Percentiles rank a stretch among this genome's conserved stretches.
Conservation (phyloP, 2,888 invertebrate species). For the Pelosia muscerda region DNA sequence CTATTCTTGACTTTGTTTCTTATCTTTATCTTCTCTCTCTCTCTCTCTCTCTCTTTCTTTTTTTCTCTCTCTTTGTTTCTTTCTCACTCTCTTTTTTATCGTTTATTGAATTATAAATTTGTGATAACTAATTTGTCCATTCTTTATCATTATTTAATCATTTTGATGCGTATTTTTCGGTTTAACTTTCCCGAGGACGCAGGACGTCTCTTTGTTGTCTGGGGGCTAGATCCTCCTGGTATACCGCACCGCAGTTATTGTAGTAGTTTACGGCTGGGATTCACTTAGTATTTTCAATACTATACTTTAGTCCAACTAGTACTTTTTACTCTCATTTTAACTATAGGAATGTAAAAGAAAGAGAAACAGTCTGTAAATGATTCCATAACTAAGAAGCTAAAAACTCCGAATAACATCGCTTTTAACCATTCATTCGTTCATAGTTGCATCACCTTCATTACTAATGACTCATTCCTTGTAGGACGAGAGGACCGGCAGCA, state of each 20-base stretch:
- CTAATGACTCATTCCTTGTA: slow-evolving; percentile 57
- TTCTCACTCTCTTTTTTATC: no score
- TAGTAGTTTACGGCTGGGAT: no score
- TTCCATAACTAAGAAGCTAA: background rate
- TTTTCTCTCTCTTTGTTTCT: no score
- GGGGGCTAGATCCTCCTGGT: no score
- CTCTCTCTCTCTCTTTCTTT: no score
- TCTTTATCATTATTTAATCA: no score
- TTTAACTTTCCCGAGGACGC: background rate
- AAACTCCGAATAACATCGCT: slow-evolving; percentile 6
- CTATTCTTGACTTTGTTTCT: no score
- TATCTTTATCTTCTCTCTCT: no score
- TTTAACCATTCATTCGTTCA: slow-evolving; percentile 13
- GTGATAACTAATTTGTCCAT: no score
- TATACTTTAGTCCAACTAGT: background rate
- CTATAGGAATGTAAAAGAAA: background rate
- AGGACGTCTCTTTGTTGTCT: no score
- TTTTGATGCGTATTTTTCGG: background rate
- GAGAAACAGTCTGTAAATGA: background rate
- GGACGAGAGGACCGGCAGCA: slow-evolving; percentile 88
- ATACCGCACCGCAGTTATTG: no score
- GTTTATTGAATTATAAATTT: no score
- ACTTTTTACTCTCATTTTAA: background rate
- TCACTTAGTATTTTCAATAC: background rate
- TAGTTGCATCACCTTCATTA: slow-evolving; percentile 29